Conservation (phyloP, 2,113 vertebrate genomes). For the Miniopterus natalensis region DNA sequence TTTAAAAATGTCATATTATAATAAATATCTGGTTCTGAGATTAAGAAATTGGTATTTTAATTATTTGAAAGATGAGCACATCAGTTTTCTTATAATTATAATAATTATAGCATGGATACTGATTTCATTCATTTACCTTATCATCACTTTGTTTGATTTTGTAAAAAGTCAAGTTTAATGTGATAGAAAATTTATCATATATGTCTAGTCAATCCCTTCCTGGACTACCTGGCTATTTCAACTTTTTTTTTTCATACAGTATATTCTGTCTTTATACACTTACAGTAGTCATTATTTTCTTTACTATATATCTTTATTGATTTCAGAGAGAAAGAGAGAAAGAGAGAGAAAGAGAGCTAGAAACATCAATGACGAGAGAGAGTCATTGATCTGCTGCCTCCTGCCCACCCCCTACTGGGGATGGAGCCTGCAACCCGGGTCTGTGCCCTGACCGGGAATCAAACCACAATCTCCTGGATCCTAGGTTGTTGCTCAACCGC, state of each 20-base stretch:
- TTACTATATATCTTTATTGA: no score
- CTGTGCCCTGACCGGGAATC: no score
- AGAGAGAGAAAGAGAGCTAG: no score
- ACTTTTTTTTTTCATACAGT: neutral
- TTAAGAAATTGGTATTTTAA: constrained; percentile 44
- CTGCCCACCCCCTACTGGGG: no score
- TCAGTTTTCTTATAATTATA: constrained; percentile 7
- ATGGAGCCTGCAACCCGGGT: no score
- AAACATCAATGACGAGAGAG: no score
- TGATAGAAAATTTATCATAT: constrained; percentile 68
- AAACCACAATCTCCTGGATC: no score
- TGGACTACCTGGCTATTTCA: constrained; percentile 7
- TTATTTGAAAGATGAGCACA: constrained; percentile 51
- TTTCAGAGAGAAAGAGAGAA: no score
- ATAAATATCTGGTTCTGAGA: neutral
- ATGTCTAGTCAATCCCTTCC: constrained; percentile 46
- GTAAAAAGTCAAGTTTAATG: constrained; percentile 64
- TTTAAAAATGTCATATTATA: neutral
- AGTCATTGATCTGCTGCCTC: no score
- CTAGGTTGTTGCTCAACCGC: no score
- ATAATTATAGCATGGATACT: constrained; percentile 19
- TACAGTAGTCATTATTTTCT: no score
- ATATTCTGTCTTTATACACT: no score
- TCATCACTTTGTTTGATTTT: constrained; percentile 76
- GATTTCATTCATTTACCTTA: constrained; percentile 62